phyloP scores from a whole-genome alignment of 2,113 vertebrate species.

The Lampris megalopsis region DNA sequence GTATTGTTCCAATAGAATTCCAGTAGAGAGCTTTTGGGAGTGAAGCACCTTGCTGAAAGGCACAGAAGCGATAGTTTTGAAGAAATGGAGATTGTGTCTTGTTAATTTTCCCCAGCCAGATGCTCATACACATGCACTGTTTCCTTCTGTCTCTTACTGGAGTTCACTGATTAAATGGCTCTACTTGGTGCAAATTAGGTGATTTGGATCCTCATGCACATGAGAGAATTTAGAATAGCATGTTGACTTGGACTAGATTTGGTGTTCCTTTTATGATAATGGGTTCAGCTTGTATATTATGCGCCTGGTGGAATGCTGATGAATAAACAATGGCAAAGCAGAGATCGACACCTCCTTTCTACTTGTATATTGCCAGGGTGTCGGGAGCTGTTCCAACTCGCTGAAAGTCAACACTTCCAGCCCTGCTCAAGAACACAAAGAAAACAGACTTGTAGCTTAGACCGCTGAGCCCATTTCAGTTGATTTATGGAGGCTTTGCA shows the following conservation, averaged over 20 bases:
- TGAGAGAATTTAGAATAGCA: background rate
- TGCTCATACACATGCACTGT: too few species aligned
- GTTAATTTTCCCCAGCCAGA: too few species aligned
- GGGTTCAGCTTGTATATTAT: background rate
- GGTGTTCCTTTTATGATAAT: slow-evolving; percentile 5
- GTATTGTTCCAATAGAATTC: too few species aligned
- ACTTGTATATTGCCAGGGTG: background rate
- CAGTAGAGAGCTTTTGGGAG: too few species aligned
- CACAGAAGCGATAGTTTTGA: too few species aligned
- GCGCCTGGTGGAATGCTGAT: background rate
- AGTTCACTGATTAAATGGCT: too few species aligned
- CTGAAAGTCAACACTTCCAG: slow-evolving; percentile 56
- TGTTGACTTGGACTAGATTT: background rate
- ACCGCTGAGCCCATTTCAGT: slow-evolving; percentile 31
- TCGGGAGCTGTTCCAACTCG: background rate
- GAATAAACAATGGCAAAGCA: background rate
- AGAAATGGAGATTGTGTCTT: too few species aligned
- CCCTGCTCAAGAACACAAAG: slow-evolving; percentile 34
- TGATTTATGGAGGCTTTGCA: slow-evolving; percentile 21
- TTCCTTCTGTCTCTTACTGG: too few species aligned
- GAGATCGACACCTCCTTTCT: slow-evolving; percentile 10
- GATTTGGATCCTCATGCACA: background rate
- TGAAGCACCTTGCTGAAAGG: too few species aligned
- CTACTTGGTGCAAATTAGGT: background rate
- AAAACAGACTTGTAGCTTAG: slow-evolving; percentile 34